Evolutionary conservation across 2,113 vertebrate genomes (phyloP).

Genomic region (Etia nguti): DNA sequence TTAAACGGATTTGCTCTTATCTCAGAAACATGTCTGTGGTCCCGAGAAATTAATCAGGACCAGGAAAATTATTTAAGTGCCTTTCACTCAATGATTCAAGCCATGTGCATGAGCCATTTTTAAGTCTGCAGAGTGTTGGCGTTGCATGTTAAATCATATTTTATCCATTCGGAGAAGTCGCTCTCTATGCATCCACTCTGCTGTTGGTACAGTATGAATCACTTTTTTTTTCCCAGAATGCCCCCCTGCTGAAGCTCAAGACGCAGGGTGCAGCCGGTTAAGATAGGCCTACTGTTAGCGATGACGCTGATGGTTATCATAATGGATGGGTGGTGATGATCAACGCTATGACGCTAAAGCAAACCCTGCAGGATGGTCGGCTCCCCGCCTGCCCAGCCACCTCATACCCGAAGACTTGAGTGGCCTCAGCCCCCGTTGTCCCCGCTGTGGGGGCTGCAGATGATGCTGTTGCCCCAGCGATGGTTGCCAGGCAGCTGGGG

Average conservation of each 20-base stretch:
- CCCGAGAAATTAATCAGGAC: not conserved
- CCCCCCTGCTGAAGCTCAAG: not conserved
- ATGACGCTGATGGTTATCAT: slow-evolving; percentile 26
- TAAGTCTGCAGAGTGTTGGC: not conserved
- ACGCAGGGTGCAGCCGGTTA: slow-evolving; percentile 6
- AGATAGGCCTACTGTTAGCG: not conserved
- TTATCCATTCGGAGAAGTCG: not conserved
- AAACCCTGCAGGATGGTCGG: not conserved
- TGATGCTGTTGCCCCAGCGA: slow-evolving; percentile 53
- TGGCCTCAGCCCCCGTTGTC: not conserved
- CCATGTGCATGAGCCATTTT: not conserved
- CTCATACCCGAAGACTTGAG: not conserved
- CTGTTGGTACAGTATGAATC: slow-evolving; percentile 16
- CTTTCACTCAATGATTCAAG: not conserved
- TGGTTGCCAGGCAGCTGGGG: slow-evolving; percentile 67
- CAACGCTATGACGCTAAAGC: not conserved
- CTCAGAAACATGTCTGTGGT: not conserved
- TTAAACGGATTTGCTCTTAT: not conserved
- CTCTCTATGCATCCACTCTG: not conserved
- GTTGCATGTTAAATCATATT: not conserved
- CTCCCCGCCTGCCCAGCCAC: not conserved
- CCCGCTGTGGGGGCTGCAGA: not conserved
- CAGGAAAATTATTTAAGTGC: not conserved
- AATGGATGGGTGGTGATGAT: not conserved
- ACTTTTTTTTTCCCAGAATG: slow-evolving; percentile 24